Evolutionary conservation across 2,888 invertebrate species (phyloP).

Genomic region (Hipparchia semele): DNA sequence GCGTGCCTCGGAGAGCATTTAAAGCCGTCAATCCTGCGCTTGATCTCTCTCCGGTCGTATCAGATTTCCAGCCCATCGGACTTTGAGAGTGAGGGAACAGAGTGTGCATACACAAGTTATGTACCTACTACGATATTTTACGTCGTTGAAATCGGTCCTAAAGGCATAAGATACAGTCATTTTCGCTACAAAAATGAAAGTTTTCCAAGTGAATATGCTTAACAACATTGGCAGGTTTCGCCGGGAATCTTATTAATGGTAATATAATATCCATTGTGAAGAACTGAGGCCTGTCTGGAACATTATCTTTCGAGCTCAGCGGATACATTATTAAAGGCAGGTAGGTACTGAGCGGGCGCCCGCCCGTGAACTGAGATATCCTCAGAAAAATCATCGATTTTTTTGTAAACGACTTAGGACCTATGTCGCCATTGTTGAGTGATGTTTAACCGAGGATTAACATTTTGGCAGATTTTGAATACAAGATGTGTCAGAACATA

Average conservation of each 20-base stretch:
- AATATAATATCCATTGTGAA: conserved; percentile 33
- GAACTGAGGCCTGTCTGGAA: conserved; percentile 37
- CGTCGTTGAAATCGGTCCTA: too few species aligned
- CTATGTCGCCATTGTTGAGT: too few species aligned
- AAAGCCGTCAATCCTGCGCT: too few species aligned
- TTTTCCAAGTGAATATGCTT: not conserved
- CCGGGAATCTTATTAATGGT: conserved; percentile 33
- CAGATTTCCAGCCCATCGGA: too few species aligned
- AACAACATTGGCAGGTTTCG: conserved; percentile 7
- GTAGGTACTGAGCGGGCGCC: conserved; percentile 42
- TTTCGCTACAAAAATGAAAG: not conserved
- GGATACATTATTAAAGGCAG: conserved; percentile 50
- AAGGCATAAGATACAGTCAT: not conserved
- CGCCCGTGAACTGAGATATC: conserved; percentile 50
- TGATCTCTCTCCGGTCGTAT: too few species aligned
- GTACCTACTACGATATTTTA: too few species aligned
- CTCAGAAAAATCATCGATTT: conserved; percentile 8
- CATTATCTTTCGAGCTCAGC: conserved; percentile 56
- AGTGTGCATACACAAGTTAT: too few species aligned
- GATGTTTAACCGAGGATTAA: too few species aligned
- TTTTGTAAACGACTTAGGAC: not conserved
- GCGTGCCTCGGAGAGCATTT: too few species aligned
- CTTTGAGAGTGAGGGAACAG: too few species aligned
- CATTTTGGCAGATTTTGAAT: too few species aligned
- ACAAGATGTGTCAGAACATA: too few species aligned